phyloP scores from a whole-genome alignment of 2,888 invertebrate species.

The Patella depressa region DNA sequence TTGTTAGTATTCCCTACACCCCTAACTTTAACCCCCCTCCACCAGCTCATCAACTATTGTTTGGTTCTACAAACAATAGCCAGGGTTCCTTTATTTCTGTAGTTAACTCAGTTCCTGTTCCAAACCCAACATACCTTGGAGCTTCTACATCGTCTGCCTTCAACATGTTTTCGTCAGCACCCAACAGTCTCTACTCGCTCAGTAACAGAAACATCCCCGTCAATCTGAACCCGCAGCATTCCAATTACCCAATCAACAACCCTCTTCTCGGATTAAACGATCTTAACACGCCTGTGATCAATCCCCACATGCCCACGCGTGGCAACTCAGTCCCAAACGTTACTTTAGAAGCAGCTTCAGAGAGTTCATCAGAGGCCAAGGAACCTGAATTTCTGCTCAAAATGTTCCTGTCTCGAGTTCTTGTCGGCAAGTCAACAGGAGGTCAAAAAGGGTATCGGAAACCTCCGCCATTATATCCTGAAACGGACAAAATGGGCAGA shows the following conservation, averaged over 20 bases:
- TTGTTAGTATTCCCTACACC: conserved; percentile 25
- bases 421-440: conserved; percentile 62
- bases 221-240: not conserved
- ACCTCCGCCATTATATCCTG: conserved; percentile 56
- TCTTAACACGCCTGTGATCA: not conserved
- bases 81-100: not conserved
- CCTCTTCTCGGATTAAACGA: too few relatives aligned
- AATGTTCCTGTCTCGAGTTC: conserved; percentile 64
- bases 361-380: conserved; percentile 2
- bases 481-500: conserved; percentile 58
- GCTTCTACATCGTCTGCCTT: not conserved
- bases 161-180: too few relatives aligned
- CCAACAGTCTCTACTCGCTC: not conserved
- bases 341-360: too few relatives aligned
- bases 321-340: not conserved
- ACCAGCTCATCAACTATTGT: conserved; percentile 11
- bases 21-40: conserved; percentile 22
- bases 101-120: not conserved
- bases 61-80: not conserved
- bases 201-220: not conserved
- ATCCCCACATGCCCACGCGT: not conserved
- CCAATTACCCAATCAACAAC: too few relatives aligned
- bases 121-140: not conserved
- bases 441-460: conserved; percentile 58
- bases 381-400: conserved; percentile 24